Conservation (phyloP, 2,113 vertebrate species). For the Onychostoma macrolepis region DNA sequence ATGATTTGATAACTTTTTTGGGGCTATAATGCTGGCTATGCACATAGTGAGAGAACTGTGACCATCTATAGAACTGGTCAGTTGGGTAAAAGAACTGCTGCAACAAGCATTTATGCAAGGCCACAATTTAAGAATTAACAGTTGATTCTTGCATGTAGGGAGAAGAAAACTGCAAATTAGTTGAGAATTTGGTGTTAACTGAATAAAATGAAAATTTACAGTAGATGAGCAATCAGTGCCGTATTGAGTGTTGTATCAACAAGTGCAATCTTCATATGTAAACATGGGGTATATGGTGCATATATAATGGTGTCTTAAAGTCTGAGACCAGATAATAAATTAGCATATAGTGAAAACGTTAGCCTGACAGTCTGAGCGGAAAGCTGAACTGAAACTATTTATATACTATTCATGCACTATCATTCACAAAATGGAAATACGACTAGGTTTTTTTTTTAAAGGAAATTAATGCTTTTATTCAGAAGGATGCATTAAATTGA, state of each 20-base stretch:
- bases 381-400: not conserved
- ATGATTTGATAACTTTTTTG: not conserved
- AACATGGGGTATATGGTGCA: not conserved
- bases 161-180: not conserved
- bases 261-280: not conserved
- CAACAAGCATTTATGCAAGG: not conserved
- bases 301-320: not conserved
- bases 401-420: not conserved
- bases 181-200: not conserved
- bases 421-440: too few relatives aligned
- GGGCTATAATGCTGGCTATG: constrained; percentile 42
- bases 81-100: constrained; percentile 9
- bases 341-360: not conserved
- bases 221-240: not conserved
- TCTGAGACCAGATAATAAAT: not conserved
- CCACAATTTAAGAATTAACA: not conserved
- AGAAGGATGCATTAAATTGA: not conserved
- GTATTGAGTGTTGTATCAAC: not conserved
- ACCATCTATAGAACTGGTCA: constrained; percentile 1
- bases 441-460: too few relatives aligned
- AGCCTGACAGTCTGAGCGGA: not conserved
- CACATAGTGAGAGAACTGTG: not conserved
- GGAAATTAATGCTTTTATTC: not conserved
- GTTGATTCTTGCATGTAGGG: not conserved
- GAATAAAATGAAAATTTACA: not conserved